Evolutionary conservation across 2,888 invertebrate species (phyloP), one percentile per base, ranked within the genome.

Genomic region (Tubiluchus corallicola): DNA sequence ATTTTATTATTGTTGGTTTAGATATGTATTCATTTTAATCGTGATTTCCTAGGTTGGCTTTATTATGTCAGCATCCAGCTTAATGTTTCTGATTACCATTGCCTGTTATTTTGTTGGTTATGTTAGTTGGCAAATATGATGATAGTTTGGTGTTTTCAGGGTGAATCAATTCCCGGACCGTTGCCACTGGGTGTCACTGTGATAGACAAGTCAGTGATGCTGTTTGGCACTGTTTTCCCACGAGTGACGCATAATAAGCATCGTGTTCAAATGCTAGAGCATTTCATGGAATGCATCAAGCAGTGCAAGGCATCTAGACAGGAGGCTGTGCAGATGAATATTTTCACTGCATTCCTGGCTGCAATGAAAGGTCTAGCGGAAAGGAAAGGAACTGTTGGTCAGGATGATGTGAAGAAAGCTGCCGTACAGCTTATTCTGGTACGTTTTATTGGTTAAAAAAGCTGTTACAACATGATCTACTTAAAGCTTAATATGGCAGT

Each of bases 181-280:
- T 71, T 90, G 51, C 96, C 96, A 2, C 69, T 94, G 18, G 90
- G 94, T 2, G 90, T 94, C 4, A 85, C 90, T 5, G 92, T 96
- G 17, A 87, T 98, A 51, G 96, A 98, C 66, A 77, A 83, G 57
- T 84, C 96, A 1, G 87, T 96, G 0, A 70, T 76, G 15, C 70
- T 96, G 2, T 98, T 90, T 68, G 96, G 94, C 17, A 76, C 80
- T 54, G 82, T 96, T 49, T 98, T 96, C 64, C 83, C 90, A 0
- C 74, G 82, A 48, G 88, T 96, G 13, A 84, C 90, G 20, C 58
- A 63, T 52, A 82, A 83, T 57, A 98, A 96, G 60, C 96, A 98
- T 66, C 76, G 92, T 57, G 73, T 92, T 45, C 96, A 98, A 70
- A 90, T 99, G 81, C 68, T 98, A 43, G 87, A 92, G 52, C 96